Evolutionary conservation across 2,888 invertebrate species (phyloP), one percentile per base, ranked within the genome.

Genomic region (Sclerodermus sp.): DNA sequence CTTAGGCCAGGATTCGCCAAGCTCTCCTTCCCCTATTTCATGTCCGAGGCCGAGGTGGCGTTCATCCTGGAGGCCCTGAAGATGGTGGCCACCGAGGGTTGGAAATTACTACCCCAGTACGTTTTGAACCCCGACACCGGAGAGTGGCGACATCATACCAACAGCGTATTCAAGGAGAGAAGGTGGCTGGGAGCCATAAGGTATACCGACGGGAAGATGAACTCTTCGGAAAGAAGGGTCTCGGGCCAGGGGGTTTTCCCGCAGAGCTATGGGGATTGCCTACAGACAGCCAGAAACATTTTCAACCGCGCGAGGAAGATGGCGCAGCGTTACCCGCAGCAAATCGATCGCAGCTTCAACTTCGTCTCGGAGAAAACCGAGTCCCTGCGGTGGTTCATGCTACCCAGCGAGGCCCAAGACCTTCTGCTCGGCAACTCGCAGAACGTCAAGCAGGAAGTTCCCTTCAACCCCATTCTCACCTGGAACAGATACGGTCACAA

Each of bases 71-170:
- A 91, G 77, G 91, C 93, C 1, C 79, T 95, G 14, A 87, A 89
- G 75, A 88, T 93, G 87, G 90, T 93, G 0, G 92, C 93, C 0
- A 88, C 90, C 2, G 88, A 93, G 80, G 94, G 89, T 0, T 93
- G 93, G 91, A 91, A 91, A 70, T 83, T 95, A 37, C 77, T 95
- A 45, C 94, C 94, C 0, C 90, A 93, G 75, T 94, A 94, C 73
- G 84, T 87, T 9, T 85, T 93, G n/a, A 91, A 93, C 72, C 85
- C 90, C 4, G 88, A 92, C 72, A 93, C 92, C 0, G 94, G 91
- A 0, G 93, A 93, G 75, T 95, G 94, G 93, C 85, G 88, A 54
- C 93, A 94, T 71, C 87, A 88, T 67, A 85, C 89, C 0, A 90
- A 91, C 73, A 84, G 87, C 42, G 83, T 88, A 4, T 87, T 90